Conservation (phyloP, 2,888 invertebrate species). For the Scaptomyza caliginosa region DNA sequence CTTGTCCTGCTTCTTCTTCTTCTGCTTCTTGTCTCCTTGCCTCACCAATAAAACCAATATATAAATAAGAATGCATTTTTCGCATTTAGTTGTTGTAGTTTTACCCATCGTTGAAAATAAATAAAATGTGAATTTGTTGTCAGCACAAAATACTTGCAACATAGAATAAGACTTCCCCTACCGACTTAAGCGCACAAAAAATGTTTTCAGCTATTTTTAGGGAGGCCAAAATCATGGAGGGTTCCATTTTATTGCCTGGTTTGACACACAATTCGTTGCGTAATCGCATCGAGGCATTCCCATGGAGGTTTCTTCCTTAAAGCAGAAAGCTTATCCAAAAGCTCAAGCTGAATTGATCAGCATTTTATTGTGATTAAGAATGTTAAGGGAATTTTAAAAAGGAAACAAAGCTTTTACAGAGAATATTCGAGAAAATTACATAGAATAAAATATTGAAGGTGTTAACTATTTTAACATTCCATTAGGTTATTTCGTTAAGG, state of each 20-base stretch:
- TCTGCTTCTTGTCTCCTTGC: neutral
- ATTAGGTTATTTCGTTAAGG: neutral
- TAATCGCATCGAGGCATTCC: constrained; percentile 26
- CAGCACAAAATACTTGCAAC: constrained; percentile 32
- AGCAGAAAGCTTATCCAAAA: neutral
- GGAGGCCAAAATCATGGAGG: neutral
- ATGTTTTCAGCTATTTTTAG: constrained; percentile 37
- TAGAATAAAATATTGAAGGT: no score
- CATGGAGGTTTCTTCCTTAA: neutral
- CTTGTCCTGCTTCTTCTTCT: neutral
- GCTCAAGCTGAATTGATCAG: neutral
- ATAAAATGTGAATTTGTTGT: constrained; percentile 28
- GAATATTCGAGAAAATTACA: no score
- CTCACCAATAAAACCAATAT: constrained; percentile 19
- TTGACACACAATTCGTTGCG: constrained; percentile 7
- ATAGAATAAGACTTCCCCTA: neutral
- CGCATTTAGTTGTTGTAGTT: constrained; percentile 22
- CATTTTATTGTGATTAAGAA: neutral
- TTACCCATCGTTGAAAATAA: constrained; percentile 10
- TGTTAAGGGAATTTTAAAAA: neutral
- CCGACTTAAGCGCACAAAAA: constrained; percentile 34
- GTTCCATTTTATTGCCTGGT: constrained; percentile 18
- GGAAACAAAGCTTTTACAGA: neutral
- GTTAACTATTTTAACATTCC: neutral
- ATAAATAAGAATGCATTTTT: constrained; percentile 51